Evolutionary conservation across 1,140 invertebrate species (phyloP), one percentile per base, ranked within the genome.

Genomic region (Antheraea mylitta): DNA sequence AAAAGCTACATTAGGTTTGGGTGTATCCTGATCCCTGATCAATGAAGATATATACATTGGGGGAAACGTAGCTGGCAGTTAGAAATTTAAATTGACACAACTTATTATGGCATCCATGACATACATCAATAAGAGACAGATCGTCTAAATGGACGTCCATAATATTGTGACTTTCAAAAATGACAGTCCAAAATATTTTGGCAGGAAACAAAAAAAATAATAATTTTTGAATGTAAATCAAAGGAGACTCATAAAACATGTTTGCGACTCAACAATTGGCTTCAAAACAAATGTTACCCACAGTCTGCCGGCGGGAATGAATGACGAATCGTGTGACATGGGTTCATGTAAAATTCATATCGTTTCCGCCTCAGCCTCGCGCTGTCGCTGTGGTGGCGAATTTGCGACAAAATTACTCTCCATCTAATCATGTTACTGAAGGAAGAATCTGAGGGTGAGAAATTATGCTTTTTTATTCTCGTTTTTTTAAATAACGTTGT

Each of bases 271-370:
- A 53, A 53, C 45, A 53, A 53, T 53, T 53, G 45, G 45, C 45
- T 53, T 53, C 45, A 53, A 53, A 53, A 53, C 45, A 53, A 53
- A 53, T 53, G 45, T 53, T 53, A 53, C 45, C 45, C 45, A n/a
- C 45, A 53, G 45, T 53, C 45, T 53, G 45, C 45, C 45, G 45
- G 45, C 45, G 45, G 45, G 45, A 53, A 53, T 53, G 45, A 53
- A 53, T 53, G 45, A 53, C 45, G 45, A 53, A 53, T 53, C 45
- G 45, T 53, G 45, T 53, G 45, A 53, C 45, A 53, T n/a, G 45
- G 61, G 61, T 37, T 63, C 61, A 63, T 63, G 61, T 63, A 63
- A 63, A 37, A 63, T 63, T 63, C 61, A 63, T 63, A 36, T 30
- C 61, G 61, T 37, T 61, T 63, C 22, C 61, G 61, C 61, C 13